A percentile compares a stretch with the other conserved stretches of the same genome.
Evolutionary conservation across 2,888 invertebrate species (phyloP).

Genomic region (Nesidiocoris tenuis): DNA sequence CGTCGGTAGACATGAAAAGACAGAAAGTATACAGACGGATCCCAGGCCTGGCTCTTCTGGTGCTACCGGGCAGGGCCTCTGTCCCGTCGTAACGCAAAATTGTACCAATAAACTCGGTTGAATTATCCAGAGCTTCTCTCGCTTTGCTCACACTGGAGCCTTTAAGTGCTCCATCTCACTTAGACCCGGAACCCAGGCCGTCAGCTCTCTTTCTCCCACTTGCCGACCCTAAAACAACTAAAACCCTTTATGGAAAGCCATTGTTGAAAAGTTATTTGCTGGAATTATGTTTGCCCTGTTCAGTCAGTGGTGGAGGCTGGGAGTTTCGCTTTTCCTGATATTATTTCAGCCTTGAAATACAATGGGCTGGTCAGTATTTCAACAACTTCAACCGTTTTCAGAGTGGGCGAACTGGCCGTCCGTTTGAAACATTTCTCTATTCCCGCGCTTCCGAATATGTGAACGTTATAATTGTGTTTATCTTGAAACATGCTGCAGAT

Average conservation of each 20-base stretch:
- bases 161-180: background rate
- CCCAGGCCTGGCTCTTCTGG: background rate
- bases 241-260: conserved; percentile 44
- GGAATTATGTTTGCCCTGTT: conserved; percentile 42
- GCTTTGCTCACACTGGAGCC: conserved; percentile 29
- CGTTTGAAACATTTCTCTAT: background rate
- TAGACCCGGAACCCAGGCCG: background rate
- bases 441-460: background rate
- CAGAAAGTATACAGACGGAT: conserved; percentile 4
- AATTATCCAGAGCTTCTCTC: conserved; percentile 43
- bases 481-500: background rate
- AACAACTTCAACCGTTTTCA: conserved; percentile 38
- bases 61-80: background rate
- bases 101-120: conserved; percentile 47
- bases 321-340: conserved; percentile 27
- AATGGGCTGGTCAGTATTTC: conserved; percentile 38
- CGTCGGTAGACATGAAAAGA: background rate
- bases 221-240: conserved; percentile 46
- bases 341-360: conserved; percentile 43
- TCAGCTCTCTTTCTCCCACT: background rate
- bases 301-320: background rate
- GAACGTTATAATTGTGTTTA: background rate
- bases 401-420: background rate
- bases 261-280: conserved; percentile 44
- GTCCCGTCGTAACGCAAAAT: conserved; percentile 45